Conservation (phyloP, 2,113 vertebrate species). For the Leiothrix lutea region DNA sequence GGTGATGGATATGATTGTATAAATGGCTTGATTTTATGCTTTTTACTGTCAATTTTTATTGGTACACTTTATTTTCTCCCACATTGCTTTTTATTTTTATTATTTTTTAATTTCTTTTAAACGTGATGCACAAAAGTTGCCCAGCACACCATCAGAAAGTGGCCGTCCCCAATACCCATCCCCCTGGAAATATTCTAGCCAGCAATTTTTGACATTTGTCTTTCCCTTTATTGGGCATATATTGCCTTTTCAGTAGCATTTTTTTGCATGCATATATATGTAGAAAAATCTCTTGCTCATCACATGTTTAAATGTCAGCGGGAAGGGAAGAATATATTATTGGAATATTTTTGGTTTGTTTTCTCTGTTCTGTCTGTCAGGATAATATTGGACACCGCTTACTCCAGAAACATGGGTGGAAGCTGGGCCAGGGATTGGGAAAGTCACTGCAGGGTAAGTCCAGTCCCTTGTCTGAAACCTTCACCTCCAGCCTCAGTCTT, state of each 20-base stretch:
- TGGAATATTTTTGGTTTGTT: slow-evolving; percentile 99
- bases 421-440: slow-evolving; percentile 98
- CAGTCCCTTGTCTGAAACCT: slow-evolving; percentile 11
- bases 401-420: slow-evolving; percentile 99
- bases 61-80: slow-evolving; percentile 68
- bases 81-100: slow-evolving; percentile 48
- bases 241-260: slow-evolving; percentile 73
- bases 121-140: slow-evolving; percentile 73
- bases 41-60: slow-evolving; percentile 78
- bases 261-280: slow-evolving; percentile 82
- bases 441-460: slow-evolving; percentile 99
- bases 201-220: slow-evolving; percentile 78
- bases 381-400: slow-evolving; percentile 99
- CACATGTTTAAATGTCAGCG: slow-evolving; percentile 75
- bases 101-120: slow-evolving; percentile 19
- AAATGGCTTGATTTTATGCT: slow-evolving; percentile 88
- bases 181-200: slow-evolving; percentile 70
- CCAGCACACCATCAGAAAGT: slow-evolving; percentile 83
- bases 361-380: slow-evolving; percentile 95
- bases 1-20: slow-evolving; percentile 91
- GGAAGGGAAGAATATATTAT: slow-evolving; percentile 98
- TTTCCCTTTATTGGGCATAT: slow-evolving; percentile 74
- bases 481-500: neutral
- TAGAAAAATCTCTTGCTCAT: slow-evolving; percentile 79
- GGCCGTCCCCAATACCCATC: slow-evolving; percentile 48